Conservation (phyloP, 1,140 invertebrate species). For the Bradysia coprophila region DNA sequence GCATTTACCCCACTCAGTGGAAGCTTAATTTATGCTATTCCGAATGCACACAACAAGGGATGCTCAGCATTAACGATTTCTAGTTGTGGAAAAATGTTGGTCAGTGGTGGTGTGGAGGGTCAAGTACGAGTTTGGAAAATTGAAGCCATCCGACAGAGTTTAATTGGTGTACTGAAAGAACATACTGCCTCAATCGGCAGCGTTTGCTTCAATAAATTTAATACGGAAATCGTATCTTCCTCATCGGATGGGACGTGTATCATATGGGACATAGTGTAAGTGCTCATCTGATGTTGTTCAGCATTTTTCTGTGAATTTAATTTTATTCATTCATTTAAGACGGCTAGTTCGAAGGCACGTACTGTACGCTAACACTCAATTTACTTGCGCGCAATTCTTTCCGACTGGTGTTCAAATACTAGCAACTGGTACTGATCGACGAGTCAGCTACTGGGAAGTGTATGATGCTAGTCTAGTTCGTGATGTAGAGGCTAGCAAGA, state of each 20-base stretch:
- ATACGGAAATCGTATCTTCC: slow-evolving; percentile 66
- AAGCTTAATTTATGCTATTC: slow-evolving; percentile 54
- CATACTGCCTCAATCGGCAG: slow-evolving; percentile 73
- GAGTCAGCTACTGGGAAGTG: slow-evolving; percentile 75
- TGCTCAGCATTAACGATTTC: slow-evolving; percentile 39
- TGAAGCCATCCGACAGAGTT: slow-evolving; percentile 35
- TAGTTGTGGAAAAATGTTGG: slow-evolving; percentile 44
- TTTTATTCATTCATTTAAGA: slow-evolving; percentile 21
- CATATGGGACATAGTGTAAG: slow-evolving; percentile 66
- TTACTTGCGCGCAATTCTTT: slow-evolving; percentile 62
- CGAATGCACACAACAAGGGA: slow-evolving; percentile 65
- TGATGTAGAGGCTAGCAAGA: slow-evolving; percentile 57
- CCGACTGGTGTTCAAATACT: slow-evolving; percentile 64
- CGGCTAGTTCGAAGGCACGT: slow-evolving; percentile 53
- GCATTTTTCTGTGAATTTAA: background rate
- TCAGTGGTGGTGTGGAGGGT: slow-evolving; percentile 77
- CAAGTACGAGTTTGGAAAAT: slow-evolving; percentile 60
- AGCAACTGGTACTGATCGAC: slow-evolving; percentile 71
- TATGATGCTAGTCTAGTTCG: slow-evolving; percentile 20
- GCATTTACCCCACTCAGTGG: slow-evolving; percentile 71
- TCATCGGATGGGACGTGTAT: slow-evolving; percentile 81
- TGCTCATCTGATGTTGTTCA: background rate
- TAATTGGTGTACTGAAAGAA: slow-evolving; percentile 62
- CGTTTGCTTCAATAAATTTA: slow-evolving; percentile 53
- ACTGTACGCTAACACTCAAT: slow-evolving; percentile 74